A percentile compares a stretch with the other conserved stretches of the same genome.
phyloP scores from a whole-genome alignment of 2,888 invertebrate genomes.

The Seira musarum region DNA sequence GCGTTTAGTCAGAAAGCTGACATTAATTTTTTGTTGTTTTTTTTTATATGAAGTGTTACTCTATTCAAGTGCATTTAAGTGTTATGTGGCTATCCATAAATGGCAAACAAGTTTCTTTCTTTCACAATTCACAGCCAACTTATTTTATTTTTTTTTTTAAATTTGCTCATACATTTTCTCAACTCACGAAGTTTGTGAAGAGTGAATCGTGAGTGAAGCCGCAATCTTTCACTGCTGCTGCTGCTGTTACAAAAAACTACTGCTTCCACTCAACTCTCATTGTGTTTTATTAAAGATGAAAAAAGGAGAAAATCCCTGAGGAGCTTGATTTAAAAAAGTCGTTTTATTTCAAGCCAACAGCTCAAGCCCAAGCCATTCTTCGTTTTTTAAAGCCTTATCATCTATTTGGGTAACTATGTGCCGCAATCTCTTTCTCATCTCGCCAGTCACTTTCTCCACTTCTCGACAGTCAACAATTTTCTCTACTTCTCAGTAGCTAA shows the following conservation, averaged over 20 bases:
- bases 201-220: conserved; percentile 31
- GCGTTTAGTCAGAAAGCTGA: not conserved
- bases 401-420: conserved; percentile 49
- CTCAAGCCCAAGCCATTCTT: conserved; percentile 34
- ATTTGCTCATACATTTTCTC: not conserved
- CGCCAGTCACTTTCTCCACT: conserved; percentile 48
- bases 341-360: conserved; percentile 29
- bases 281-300: conserved; percentile 51
- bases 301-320: conserved; percentile 55
- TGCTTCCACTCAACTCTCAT: conserved; percentile 31
- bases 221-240: conserved; percentile 56
- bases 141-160: not conserved
- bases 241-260: conserved; percentile 28
- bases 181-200: not conserved
- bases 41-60: not conserved
- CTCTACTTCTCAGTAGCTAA: not conserved
- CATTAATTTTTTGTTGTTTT: no score
- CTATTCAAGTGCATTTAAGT: not conserved
- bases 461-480: conserved; percentile 37
- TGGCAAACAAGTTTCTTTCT: not conserved
- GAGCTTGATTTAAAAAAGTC: conserved; percentile 52
- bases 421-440: conserved; percentile 52
- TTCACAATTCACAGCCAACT: not conserved
- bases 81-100: not conserved
- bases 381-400: conserved; percentile 59